These are phyloP conservation scores for Boloria selene DNA, from an alignment of 2,888 invertebrate species.

Conservation along the genomic window DNA sequence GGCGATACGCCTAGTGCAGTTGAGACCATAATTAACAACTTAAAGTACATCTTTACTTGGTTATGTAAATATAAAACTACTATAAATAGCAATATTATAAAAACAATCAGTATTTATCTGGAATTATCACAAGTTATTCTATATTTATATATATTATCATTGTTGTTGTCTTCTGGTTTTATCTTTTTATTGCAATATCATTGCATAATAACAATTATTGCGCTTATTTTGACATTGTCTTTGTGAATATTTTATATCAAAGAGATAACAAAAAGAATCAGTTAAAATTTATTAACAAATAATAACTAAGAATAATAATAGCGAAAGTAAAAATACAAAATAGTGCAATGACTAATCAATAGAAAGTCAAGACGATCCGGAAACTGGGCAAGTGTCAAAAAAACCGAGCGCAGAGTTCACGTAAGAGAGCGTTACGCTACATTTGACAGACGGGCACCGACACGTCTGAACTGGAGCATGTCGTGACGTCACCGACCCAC, in stretches of 20 bases:
- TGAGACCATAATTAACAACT: not conserved
- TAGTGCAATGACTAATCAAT: constrained; percentile 26
- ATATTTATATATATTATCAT: not conserved
- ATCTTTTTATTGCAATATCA: too few species aligned
- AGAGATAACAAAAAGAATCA: not conserved
- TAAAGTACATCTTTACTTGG: too few species aligned
- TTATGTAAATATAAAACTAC: not conserved
- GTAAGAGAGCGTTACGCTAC: constrained; percentile 54
- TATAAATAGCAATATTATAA: not conserved
- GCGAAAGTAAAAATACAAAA: not conserved
- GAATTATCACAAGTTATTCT: not conserved
- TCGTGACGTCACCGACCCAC: constrained; percentile 58
- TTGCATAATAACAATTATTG: too few species aligned
- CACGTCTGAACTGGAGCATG: constrained; percentile 71
- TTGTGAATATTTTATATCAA: too few species aligned
- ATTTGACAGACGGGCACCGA: constrained; percentile 55
- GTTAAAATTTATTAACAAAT: constrained; percentile 5
- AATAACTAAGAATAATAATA: not conserved
- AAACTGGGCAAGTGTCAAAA: constrained; percentile 56
- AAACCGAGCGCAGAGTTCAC: constrained; percentile 50
- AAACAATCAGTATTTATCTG: not conserved
- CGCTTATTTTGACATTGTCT: too few species aligned
- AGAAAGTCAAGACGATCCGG: constrained; percentile 43
- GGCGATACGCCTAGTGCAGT: not conserved
- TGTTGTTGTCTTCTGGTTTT: not conserved